A percentile compares a stretch with the other conserved stretches of the same genome.
Evolutionary conservation across 2,797 vertebrate genomes (phyloP).

Genomic region (Parauchenoglanis punctatus): DNA sequence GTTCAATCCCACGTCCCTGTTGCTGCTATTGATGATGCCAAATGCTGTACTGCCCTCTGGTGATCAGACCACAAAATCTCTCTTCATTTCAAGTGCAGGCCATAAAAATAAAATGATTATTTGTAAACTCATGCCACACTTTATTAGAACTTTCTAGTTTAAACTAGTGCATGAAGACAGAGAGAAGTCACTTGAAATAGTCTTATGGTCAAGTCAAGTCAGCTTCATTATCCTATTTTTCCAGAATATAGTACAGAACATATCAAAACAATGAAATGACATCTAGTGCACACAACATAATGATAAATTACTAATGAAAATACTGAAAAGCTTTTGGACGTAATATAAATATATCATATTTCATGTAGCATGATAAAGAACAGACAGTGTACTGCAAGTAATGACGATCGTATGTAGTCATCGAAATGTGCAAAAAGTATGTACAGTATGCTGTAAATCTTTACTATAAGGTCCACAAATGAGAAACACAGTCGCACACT

Average conservation of each 20-base stretch:
- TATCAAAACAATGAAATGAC: not conserved
- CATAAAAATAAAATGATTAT: not conserved
- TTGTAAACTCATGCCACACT: not conserved
- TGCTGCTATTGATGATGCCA: not conserved
- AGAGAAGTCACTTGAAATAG: not conserved
- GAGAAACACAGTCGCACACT: not conserved
- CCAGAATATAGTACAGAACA: not conserved
- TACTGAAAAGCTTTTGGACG: not conserved
- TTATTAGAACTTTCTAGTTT: not conserved
- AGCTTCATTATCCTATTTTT: not conserved
- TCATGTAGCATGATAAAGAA: not conserved
- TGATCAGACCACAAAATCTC: not conserved
- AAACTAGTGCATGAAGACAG: not conserved
- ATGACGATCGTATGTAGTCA: not conserved
- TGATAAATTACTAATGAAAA: not conserved
- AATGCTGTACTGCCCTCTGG: conserved; percentile 40
- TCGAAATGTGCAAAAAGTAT: not conserved
- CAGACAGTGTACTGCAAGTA: not conserved
- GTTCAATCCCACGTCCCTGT: not conserved
- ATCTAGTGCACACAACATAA: not conserved
- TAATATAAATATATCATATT: not conserved
- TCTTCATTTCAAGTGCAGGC: not conserved
- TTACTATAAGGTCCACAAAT: not conserved
- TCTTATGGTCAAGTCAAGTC: not conserved
- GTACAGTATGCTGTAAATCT: not conserved